Percentiles rank a stretch among this genome's conserved stretches.
phyloP scores from a whole-genome alignment of 1,140 invertebrate genomes.

The Sipha flava region DNA sequence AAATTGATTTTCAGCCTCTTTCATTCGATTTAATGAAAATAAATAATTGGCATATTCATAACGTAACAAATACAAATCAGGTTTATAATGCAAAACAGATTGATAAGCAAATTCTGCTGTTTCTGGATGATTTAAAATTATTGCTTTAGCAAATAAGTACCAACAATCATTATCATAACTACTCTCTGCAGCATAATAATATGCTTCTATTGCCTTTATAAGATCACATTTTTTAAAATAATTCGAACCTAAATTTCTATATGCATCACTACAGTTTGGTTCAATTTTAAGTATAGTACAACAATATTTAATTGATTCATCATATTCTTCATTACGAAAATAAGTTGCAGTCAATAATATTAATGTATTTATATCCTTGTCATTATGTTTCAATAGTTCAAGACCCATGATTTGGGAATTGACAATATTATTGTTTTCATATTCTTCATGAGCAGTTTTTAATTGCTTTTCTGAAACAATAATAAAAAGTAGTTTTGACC shows the following conservation, averaged over 20 bases:
- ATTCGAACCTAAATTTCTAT: not conserved
- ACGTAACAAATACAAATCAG: not conserved
- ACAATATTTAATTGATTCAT: not conserved
- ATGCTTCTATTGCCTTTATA: not conserved
- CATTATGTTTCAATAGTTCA: not conserved
- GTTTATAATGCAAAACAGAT: not conserved
- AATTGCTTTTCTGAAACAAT: not conserved
- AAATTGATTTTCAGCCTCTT: not conserved
- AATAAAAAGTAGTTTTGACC: not conserved
- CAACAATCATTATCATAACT: no score
- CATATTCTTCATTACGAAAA: not conserved
- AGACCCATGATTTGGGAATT: not conserved
- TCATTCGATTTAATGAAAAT: not conserved
- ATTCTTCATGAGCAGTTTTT: not conserved
- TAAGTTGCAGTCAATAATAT: not conserved
- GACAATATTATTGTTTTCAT: not conserved
- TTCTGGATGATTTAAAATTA: not conserved
- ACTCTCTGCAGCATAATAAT: not conserved
- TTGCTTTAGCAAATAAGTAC: not conserved
- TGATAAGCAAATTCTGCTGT: not conserved
- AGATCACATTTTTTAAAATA: not conserved
- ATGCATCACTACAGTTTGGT: not conserved
- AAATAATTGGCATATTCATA: not conserved
- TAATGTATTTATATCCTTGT: not conserved
- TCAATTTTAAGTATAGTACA: not conserved